Evolutionary conservation across 2,888 invertebrate genomes (phyloP).

Genomic region (Torymus aiolomorphi): DNA sequence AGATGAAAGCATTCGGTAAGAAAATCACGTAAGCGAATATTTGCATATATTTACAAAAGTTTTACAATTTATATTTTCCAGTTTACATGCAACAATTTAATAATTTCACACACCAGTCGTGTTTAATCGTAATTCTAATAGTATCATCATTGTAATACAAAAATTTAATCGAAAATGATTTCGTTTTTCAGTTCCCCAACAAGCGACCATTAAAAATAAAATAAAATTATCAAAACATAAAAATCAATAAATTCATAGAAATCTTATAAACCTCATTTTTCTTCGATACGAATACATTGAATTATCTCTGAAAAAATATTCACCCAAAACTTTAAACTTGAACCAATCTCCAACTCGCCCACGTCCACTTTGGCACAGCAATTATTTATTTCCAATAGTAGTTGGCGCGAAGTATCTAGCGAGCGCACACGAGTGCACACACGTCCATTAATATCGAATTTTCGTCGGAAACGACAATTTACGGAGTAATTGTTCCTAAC

Average conservation of each 20-base stretch:
- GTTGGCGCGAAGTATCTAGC: too few relatives aligned
- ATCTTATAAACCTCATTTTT: conserved; percentile 9
- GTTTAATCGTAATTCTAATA: conserved; percentile 4
- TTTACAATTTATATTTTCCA: conserved; percentile 45
- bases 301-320: too few relatives aligned
- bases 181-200: too few relatives aligned
- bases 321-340: too few relatives aligned
- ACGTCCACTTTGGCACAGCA: too few relatives aligned
- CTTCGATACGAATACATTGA: too few relatives aligned
- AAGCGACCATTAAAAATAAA: too few relatives aligned
- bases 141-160: not conserved
- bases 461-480: conserved; percentile 13
- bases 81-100: conserved; percentile 36
- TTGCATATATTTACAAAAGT: conserved; percentile 53
- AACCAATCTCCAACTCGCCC: too few relatives aligned
- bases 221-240: too few relatives aligned
- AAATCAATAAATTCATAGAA: not conserved
- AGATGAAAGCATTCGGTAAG: conserved; percentile 27
- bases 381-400: too few relatives aligned
- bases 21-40: conserved; percentile 35
- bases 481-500: conserved; percentile 13
- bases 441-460: conserved; percentile 30
- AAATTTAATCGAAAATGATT: not conserved
- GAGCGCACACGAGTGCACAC: too few relatives aligned
- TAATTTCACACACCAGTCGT: conserved; percentile 2